Conservation (phyloP, 2,888 invertebrate species). For the Isotomurus palustris region DNA sequence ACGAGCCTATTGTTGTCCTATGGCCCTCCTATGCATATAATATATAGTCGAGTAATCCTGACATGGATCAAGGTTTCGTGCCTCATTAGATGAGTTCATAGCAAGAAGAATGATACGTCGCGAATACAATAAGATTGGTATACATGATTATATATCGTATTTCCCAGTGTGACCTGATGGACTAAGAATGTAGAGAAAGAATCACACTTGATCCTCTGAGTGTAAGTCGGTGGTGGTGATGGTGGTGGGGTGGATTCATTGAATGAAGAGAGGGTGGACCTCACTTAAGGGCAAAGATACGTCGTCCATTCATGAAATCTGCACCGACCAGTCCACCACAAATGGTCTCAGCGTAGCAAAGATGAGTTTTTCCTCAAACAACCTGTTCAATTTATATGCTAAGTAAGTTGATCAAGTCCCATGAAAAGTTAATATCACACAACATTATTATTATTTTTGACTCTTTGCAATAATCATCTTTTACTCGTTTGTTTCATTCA, state of each 20-base stretch:
- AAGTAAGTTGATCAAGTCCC: constrained; percentile 26
- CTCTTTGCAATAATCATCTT: constrained; percentile 4
- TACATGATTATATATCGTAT: no score
- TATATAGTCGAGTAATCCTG: no score
- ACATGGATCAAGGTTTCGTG: no score
- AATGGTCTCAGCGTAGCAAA: neutral
- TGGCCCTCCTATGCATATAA: no score
- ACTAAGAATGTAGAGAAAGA: no score
- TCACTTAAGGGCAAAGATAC: constrained; percentile 5
- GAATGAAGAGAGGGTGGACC: constrained; percentile 4
- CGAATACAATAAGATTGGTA: no score
- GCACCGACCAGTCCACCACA: constrained; percentile 23
- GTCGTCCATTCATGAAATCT: constrained; percentile 36
- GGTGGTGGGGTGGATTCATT: neutral
- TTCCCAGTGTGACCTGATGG: no score
- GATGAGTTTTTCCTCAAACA: constrained; percentile 3
- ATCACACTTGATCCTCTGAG: no score
- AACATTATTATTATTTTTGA: constrained; percentile 4
- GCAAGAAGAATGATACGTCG: no score
- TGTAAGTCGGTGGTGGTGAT: no score
- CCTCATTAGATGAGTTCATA: no score
- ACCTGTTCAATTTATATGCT: constrained; percentile 37
- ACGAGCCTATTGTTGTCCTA: no score
- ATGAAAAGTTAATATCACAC: constrained; percentile 15
- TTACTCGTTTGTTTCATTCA: constrained; percentile 1